Evolutionary conservation across 1,140 invertebrate species (phyloP), one percentile per base, ranked within the genome.

Genomic region (Drosophila teissieri): DNA sequence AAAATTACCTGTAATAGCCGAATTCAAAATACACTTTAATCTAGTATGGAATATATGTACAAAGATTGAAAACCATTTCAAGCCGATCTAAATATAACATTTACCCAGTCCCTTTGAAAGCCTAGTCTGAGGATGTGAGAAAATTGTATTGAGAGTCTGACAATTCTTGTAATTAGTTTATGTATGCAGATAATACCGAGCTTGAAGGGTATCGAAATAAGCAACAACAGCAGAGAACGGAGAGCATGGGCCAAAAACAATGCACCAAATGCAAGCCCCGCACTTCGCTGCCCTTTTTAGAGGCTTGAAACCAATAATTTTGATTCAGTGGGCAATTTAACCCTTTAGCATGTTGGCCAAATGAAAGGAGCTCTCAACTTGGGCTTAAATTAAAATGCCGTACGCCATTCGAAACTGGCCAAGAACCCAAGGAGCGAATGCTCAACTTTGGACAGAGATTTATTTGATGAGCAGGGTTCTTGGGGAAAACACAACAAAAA

Each of bases 241-340:
- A 51, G n/a, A 65, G 63, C 62, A 51, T 63, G 64, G 74, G 39
- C 73, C 70, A 86, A 86, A 88, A 89, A 89, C 79, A 88, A 88
- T 79, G 65, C 83, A 88, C 70, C 67, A 86, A 64, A 72, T 73
- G 75, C 75, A 52, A 22, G 42, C 42, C 53, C 54, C 57, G 11
- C 53, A 36, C 34, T 34, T 31, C 57, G n/a, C 51, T 42, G 52
- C 42, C 57, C 78, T 65, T 57, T 56, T 49, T 70, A 51, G 55
- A 69, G 81, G 49, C 73, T 76, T 70, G 80, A 89, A 91, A 91
- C 91, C 91, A 82, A 92, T 92, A 92, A 92, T 92, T 92, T 92
- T 73, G 80, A 91, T 90, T 85, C 91, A 92, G 74, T 91, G 91
- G 82, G 88, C 91, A 92, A 92, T 91, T 92, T 91, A 88, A 90